Conservation (phyloP, 2,888 invertebrate genomes). For the Hemithea aestivaria region DNA sequence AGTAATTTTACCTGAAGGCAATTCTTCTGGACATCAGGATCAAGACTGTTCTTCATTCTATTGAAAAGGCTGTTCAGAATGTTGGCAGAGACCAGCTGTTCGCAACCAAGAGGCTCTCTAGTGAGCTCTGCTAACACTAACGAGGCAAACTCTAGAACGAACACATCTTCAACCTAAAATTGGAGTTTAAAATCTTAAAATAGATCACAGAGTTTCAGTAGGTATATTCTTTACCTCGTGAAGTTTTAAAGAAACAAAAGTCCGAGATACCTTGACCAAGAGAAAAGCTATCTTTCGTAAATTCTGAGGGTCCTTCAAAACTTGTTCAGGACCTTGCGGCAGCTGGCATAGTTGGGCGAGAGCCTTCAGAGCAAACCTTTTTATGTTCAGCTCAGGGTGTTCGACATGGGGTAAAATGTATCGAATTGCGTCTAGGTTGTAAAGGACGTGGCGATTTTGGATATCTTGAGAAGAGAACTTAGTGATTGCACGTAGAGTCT, state of each 20-base stretch:
- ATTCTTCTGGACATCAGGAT: constrained; percentile 79
- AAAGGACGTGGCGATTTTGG: constrained; percentile 54
- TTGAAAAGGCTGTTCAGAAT: constrained; percentile 65
- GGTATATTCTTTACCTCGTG: too few species aligned
- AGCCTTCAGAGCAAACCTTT: constrained; percentile 73
- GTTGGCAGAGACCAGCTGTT: constrained; percentile 64
- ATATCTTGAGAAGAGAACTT: constrained; percentile 66
- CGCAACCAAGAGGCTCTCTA: constrained; percentile 66
- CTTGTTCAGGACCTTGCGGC: constrained; percentile 64
- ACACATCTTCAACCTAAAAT: constrained; percentile 65
- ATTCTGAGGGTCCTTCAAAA: constrained; percentile 55
- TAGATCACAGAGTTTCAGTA: too few species aligned
- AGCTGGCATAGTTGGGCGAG: constrained; percentile 72
- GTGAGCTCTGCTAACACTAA: constrained; percentile 71
- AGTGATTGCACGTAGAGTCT: constrained; percentile 69
- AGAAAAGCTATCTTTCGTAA: constrained; percentile 61
- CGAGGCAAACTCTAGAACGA: constrained; percentile 76
- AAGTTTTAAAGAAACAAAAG: background rate
- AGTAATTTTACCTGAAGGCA: constrained; percentile 63
- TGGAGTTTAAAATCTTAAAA: background rate
- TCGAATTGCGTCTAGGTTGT: constrained; percentile 51
- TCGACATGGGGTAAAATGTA: constrained; percentile 60
- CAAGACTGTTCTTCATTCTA: constrained; percentile 68
- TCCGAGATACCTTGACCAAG: constrained; percentile 50
- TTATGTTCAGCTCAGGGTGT: constrained; percentile 57